A percentile compares a stretch with the other conserved stretches of the same genome.
Conservation (phyloP, 2,797 vertebrate genomes). For the Pampus argenteus region DNA sequence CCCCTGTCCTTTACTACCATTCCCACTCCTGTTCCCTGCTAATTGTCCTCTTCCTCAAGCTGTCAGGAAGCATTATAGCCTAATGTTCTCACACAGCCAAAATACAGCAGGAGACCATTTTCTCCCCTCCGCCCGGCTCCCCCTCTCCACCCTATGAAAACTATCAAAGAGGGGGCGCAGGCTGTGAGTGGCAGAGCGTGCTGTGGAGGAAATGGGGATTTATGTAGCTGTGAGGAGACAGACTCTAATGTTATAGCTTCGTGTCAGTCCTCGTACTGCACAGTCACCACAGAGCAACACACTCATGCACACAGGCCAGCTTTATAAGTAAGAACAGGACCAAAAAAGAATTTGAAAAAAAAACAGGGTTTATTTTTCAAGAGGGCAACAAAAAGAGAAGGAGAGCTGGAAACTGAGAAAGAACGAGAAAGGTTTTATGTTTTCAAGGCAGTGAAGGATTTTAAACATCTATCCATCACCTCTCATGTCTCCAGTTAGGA, state of each 20-base stretch:
- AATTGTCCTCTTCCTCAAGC: constrained; percentile 79
- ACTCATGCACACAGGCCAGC: constrained; percentile 2
- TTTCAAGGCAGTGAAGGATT: constrained; percentile 46
- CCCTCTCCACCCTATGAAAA: constrained; percentile 61
- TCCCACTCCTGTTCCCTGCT: constrained; percentile 62
- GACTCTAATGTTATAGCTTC: constrained; percentile 68
- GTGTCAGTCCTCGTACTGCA: constrained; percentile 58
- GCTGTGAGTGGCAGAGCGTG: constrained; percentile 74
- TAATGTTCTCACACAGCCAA: constrained; percentile 70
- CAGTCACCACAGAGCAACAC: constrained; percentile 41
- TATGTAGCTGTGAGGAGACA: constrained; percentile 66
- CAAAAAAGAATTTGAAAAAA: constrained; percentile 10
- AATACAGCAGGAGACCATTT: constrained; percentile 73
- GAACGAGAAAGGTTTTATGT: constrained; percentile 37
- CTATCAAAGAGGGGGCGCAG: constrained; percentile 58
- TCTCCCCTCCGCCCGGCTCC: constrained; percentile 19
- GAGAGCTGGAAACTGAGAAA: constrained; percentile 39
- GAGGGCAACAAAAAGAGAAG: constrained; percentile 30
- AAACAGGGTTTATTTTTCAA: constrained; percentile 48
- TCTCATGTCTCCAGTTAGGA: constrained; percentile 18
- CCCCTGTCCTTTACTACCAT: constrained; percentile 38
- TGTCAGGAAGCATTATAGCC: constrained; percentile 75
- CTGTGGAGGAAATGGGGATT: constrained; percentile 80
- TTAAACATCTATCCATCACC: constrained; percentile 52
- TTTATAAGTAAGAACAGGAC: constrained; percentile 22